Percentiles rank a stretch among this genome's conserved stretches.
Evolutionary conservation across 1,140 invertebrate genomes (phyloP).

Genomic region (Drosophila trapezifrons): DNA sequence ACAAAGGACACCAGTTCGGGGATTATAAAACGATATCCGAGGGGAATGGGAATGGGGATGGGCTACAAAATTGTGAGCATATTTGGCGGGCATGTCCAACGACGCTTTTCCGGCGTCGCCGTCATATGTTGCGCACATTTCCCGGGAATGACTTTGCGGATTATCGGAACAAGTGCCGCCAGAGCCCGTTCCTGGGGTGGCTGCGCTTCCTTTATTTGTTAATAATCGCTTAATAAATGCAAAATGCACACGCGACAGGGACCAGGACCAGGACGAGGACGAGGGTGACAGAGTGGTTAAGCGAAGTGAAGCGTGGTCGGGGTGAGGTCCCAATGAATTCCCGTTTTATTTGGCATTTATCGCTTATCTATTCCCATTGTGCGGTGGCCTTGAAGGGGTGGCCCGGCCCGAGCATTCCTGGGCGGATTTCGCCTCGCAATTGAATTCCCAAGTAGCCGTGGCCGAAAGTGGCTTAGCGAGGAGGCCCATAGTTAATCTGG

Average conservation of each 20-base stretch:
- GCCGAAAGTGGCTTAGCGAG: conserved; percentile 63
- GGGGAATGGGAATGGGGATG: neutral
- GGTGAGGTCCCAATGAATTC: conserved; percentile 21
- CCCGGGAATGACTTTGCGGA: conserved; percentile 81
- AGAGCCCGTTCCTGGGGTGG: conserved; percentile 27
- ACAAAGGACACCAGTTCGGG: conserved; percentile 64
- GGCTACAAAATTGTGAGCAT: conserved; percentile 77
- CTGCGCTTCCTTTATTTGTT: conserved; percentile 68
- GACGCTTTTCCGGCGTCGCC: conserved; percentile 25
- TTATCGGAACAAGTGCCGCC: conserved; percentile 63
- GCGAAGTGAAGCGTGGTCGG: neutral
- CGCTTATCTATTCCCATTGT: conserved; percentile 76
- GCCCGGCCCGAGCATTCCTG: conserved; percentile 43
- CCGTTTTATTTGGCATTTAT: conserved; percentile 73
- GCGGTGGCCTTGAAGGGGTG: conserved; percentile 19
- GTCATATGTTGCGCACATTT: conserved; percentile 81
- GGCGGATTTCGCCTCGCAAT: conserved; percentile 37
- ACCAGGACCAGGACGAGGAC: conserved; percentile 6
- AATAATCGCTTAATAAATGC: conserved; percentile 84
- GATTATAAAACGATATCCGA: conserved; percentile 64
- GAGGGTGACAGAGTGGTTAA: neutral
- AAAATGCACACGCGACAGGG: conserved; percentile 69
- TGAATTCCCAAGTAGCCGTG: conserved; percentile 67
- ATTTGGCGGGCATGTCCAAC: conserved; percentile 69
- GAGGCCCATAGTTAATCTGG: neutral